These are phyloP conservation scores for Apis dorsata DNA, from an alignment of 1,140 invertebrate species.

Conservation along the genomic window DNA sequence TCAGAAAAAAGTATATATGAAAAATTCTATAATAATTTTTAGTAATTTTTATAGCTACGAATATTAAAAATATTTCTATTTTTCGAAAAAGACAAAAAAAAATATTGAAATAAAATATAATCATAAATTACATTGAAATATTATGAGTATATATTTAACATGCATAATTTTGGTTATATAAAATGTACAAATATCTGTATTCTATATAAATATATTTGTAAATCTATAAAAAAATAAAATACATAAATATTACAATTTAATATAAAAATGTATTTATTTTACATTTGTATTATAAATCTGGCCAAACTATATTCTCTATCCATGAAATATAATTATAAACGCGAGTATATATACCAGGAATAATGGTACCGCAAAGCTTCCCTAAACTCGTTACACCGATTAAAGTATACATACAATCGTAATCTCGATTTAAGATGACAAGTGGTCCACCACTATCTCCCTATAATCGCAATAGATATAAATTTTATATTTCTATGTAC, in stretches of 20 bases:
- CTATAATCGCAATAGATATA: slow-evolving; percentile 59
- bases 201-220: no score
- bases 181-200: no score
- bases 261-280: slow-evolving; percentile 33
- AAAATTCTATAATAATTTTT: no score
- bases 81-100: no score
- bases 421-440: slow-evolving; percentile 60
- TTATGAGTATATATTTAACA: no score
- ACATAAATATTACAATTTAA: background rate
- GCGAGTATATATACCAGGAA: slow-evolving; percentile 82
- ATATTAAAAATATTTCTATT: no score
- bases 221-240: background rate
- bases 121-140: no score
- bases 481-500: background rate
- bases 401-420: slow-evolving; percentile 79
- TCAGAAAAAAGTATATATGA: no score
- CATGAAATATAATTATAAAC: slow-evolving; percentile 81
- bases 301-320: slow-evolving; percentile 79
- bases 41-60: no score
- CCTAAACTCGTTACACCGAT: slow-evolving; percentile 81
- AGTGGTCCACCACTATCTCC: slow-evolving; percentile 81
- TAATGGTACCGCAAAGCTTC: slow-evolving; percentile 73
- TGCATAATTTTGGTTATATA: no score
- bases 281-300: slow-evolving; percentile 4
- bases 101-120: no score